Conservation (phyloP, 2,113 vertebrate genomes). For the Osmerus mordax region DNA sequence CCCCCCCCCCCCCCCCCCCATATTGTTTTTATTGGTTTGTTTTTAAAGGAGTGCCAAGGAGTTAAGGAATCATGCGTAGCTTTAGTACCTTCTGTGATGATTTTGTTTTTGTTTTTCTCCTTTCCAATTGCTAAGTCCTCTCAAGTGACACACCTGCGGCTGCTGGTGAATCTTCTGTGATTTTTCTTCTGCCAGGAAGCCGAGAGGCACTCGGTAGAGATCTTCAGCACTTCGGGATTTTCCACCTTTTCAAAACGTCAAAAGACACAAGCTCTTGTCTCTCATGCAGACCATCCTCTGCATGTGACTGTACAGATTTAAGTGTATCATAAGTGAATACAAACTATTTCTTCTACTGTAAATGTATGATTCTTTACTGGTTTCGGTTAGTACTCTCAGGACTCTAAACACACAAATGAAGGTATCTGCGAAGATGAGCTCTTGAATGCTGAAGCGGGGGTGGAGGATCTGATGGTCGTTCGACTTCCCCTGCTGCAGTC, state of each 20-base stretch:
- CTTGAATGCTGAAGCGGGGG: conserved; percentile 36
- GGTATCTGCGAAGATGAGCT: conserved; percentile 65
- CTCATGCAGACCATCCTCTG: conserved; percentile 61
- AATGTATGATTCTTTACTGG: conserved; percentile 83
- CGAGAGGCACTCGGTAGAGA: conserved; percentile 47
- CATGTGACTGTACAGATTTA: conserved; percentile 74
- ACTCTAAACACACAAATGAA: conserved; percentile 83
- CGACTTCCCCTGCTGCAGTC: conserved; percentile 36
- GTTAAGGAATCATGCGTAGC: conserved; percentile 66
- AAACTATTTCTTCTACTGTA: conserved; percentile 88
- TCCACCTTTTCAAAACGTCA: conserved; percentile 45
- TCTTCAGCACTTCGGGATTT: conserved; percentile 62
- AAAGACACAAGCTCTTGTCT: conserved; percentile 58
- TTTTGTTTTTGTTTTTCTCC: conserved; percentile 17
- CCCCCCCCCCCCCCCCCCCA: conserved; percentile 24
- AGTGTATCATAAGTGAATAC: conserved; percentile 82
- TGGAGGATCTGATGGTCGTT: conserved; percentile 29
- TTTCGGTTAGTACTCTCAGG: conserved; percentile 98
- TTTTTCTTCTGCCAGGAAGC: conserved; percentile 42
- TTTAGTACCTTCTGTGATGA: conserved; percentile 56
- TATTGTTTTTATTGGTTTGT: conserved; percentile 47
- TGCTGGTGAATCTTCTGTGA: conserved; percentile 58
- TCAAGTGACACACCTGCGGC: conserved; percentile 57
- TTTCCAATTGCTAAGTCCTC: conserved; percentile 40
- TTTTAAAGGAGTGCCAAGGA: conserved; percentile 64